Base-by-base conservation (phyloP, 2,888 invertebrate genomes). In the Pterobdella sp. region DNA sequence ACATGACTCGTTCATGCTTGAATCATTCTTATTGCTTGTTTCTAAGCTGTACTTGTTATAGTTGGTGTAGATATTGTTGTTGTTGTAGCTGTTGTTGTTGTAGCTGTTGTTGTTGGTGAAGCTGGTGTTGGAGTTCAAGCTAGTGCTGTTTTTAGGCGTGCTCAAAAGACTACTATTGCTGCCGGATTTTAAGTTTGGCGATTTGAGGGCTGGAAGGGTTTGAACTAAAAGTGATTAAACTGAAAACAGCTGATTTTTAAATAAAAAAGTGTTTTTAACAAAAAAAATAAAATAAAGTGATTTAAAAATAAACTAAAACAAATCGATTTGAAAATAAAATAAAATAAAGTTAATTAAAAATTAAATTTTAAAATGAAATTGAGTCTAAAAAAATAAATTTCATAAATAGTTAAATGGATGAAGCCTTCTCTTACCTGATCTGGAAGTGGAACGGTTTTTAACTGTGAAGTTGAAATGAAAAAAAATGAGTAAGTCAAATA, bases 1-100 rank as follows among this genome's bases (percentile, higher is more conserved):
- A 36, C 68, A 31, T 34, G 70, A 52, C 35, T 70, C 52, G 7
- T 70, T 49, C 42, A 70, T 31, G 22, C n/a, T 70, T 49, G 36
- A n/a, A 22, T 68, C 68, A 26, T 22, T 22, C 7, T 68, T 22
- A 31, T 68, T 68, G 68, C 26, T 35, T 29, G 66, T 34, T 1
- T 29, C 18, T n/a, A 34, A 26, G 31, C 35, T 31, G 34, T 66
- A 32, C 34, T n/a, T 34, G n/a, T 32, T 3, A 34, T 18, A 32
- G 67, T 10, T 67, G 67, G 29, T 26, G 67, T 35, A 7, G 42
- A 31, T n/a, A 34, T 65, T 35, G 66, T 65, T 7, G 29, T 31
- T 22, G 4, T 3, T 35, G 14, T 7, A 26, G 26, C n/a, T 10
- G 26, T 29, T 63, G 64, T 65, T 65, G 31, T 29, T 34, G 66